Evolutionary conservation across 2,113 vertebrate species (phyloP).

Genomic region (Pollimyrus isidori): DNA sequence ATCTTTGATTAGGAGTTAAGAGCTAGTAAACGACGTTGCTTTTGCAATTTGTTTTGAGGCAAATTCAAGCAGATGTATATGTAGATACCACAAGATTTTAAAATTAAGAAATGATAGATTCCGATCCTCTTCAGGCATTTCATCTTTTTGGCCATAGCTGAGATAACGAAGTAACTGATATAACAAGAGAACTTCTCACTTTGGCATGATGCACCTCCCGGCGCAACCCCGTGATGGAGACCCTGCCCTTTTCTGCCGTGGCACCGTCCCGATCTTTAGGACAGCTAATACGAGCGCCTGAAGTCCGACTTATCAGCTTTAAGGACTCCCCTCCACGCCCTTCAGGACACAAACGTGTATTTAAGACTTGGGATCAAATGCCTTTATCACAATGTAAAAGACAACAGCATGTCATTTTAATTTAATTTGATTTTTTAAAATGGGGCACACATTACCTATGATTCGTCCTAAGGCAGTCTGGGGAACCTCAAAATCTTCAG

Average conservation of each 20-base stretch:
- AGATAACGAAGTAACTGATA: neutral
- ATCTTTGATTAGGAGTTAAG: neutral
- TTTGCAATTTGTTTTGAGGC: neutral
- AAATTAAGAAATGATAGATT: neutral
- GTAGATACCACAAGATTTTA: neutral
- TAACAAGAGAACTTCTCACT: constrained; percentile 45
- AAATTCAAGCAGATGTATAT: neutral
- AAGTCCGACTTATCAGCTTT: constrained; percentile 67
- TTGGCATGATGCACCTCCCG: constrained; percentile 71
- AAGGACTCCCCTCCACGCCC: constrained; percentile 78
- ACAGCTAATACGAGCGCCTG: constrained; percentile 71
- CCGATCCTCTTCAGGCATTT: too few species aligned
- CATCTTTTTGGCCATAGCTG: neutral
- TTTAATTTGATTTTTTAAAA: neutral
- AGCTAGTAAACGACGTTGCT: neutral
- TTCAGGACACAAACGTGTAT: constrained; percentile 33
- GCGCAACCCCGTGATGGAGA: constrained; percentile 70
- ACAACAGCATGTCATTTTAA: neutral
- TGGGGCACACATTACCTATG: constrained; percentile 62
- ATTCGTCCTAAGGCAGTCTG: constrained; percentile 73
- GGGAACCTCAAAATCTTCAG: constrained; percentile 68
- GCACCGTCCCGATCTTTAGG: constrained; percentile 41
- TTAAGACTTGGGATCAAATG: neutral
- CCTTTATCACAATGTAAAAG: neutral
- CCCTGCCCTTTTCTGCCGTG: constrained; percentile 41